phyloP scores from a whole-genome alignment of 2,113 vertebrate species.

The Clarias gariepinus region DNA sequence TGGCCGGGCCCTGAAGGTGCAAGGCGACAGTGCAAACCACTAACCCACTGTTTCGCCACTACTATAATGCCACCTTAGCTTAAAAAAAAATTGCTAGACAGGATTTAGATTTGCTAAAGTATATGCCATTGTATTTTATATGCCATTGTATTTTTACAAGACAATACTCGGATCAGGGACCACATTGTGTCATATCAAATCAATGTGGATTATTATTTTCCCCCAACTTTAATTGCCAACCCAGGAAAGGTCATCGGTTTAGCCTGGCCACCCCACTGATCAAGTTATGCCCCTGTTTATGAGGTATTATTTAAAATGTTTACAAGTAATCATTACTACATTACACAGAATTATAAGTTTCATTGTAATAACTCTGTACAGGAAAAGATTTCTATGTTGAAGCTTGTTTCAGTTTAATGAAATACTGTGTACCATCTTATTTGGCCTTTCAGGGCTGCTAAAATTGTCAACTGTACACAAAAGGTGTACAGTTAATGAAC shows the following conservation, averaged over 20 bases:
- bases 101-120: neutral
- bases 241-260: neutral
- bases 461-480: conserved; percentile 46
- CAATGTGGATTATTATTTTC: neutral
- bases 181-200: neutral
- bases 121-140: neutral
- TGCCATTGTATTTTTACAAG: too few relatives aligned
- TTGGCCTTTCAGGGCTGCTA: neutral
- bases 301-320: neutral
- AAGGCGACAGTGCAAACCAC: too few relatives aligned
- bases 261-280: neutral
- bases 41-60: too few relatives aligned
- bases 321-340: neutral
- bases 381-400: too few relatives aligned
- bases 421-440: neutral
- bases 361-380: neutral
- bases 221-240: neutral
- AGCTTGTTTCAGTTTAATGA: neutral
- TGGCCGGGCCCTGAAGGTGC: too few relatives aligned
- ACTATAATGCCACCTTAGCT: neutral
- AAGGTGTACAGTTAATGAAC: conserved; percentile 58
- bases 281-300: neutral
- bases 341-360: neutral
- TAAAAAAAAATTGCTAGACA: neutral
- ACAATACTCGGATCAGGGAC: neutral